phyloP scores from a whole-genome alignment of 1,140 invertebrate species.

The Campoletis sonorensis region DNA sequence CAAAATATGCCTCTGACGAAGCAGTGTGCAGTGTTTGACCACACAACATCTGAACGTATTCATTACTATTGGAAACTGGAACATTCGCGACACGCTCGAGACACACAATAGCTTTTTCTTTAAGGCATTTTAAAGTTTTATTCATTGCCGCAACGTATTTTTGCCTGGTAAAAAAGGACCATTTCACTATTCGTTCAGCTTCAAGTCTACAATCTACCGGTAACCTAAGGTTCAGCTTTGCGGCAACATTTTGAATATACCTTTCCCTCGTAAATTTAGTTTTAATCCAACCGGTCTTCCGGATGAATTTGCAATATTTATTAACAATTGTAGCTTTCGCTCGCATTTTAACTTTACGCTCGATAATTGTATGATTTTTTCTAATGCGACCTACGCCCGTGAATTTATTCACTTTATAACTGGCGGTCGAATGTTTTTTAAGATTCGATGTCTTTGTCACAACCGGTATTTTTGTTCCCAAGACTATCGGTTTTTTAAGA shows the following conservation, averaged over 20 bases:
- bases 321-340: not conserved
- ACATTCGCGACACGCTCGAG: not conserved
- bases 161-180: not conserved
- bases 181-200: slow-evolving; percentile 17
- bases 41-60: slow-evolving; percentile 1
- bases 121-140: not conserved
- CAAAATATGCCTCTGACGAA: slow-evolving; percentile 33
- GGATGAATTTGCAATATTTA: not conserved
- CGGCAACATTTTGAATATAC: slow-evolving; percentile 18
- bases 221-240: not conserved
- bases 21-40: slow-evolving; percentile 37
- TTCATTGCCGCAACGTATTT: not conserved
- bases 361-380: not conserved
- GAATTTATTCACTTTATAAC: not conserved
- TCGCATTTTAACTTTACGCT: not conserved
- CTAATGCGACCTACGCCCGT: too few relatives aligned
- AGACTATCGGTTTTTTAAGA: too few relatives aligned
- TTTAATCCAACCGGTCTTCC: not conserved
- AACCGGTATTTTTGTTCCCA: too few relatives aligned
- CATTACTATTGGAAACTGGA: not conserved
- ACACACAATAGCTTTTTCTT: slow-evolving; percentile 22
- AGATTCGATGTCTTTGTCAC: too few relatives aligned
- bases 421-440: too few relatives aligned
- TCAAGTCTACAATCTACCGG: not conserved
- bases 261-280: not conserved